A percentile compares a stretch with the other conserved stretches of the same genome.
These are phyloP conservation scores for Ceratina japonica DNA, from an alignment of 1,140 invertebrate genomes.

Conservation along the genomic window DNA sequence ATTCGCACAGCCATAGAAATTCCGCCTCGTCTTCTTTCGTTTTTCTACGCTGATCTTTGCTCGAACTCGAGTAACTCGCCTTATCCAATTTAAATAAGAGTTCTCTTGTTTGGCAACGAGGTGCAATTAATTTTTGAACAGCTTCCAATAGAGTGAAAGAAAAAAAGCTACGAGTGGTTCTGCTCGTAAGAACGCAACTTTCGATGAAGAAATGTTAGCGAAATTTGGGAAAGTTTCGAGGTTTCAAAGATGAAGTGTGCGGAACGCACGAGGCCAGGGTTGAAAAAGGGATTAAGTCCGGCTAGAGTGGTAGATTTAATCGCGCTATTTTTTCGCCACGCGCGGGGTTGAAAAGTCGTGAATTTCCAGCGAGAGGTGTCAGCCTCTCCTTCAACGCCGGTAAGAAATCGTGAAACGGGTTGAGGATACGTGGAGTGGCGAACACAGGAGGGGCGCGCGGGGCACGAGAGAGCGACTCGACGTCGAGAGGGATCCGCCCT, in stretches of 20 bases:
- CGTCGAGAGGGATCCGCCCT: conserved; percentile 61
- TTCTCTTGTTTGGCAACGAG: not conserved
- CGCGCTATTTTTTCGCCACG: conserved; percentile 33
- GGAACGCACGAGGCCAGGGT: not conserved
- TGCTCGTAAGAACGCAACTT: too few relatives aligned
- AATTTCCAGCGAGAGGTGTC: conserved; percentile 45
- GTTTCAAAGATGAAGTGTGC: not conserved
- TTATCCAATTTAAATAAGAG: not conserved
- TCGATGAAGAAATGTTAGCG: too few relatives aligned
- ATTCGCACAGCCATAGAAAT: conserved; percentile 25
- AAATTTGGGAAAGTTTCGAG: too few relatives aligned
- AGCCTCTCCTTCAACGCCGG: conserved; percentile 33
- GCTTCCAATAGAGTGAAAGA: not conserved
- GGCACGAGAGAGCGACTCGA: conserved; percentile 55
- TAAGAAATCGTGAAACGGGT: conserved; percentile 50
- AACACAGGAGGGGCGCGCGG: conserved; percentile 11
- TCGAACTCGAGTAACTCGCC: not conserved
- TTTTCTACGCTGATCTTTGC: not conserved
- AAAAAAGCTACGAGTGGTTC: too few relatives aligned
- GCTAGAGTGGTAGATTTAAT: conserved; percentile 21
- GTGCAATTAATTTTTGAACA: not conserved
- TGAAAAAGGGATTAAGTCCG: conserved; percentile 16
- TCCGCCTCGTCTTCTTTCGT: not conserved
- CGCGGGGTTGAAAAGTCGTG: conserved; percentile 23
- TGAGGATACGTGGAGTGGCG: conserved; percentile 53